Evolutionary conservation across 64 coral and sea anemone species (phyloP), one percentile per base, ranked within the genome.

Genomic region (Orbicella faveolata): DNA sequence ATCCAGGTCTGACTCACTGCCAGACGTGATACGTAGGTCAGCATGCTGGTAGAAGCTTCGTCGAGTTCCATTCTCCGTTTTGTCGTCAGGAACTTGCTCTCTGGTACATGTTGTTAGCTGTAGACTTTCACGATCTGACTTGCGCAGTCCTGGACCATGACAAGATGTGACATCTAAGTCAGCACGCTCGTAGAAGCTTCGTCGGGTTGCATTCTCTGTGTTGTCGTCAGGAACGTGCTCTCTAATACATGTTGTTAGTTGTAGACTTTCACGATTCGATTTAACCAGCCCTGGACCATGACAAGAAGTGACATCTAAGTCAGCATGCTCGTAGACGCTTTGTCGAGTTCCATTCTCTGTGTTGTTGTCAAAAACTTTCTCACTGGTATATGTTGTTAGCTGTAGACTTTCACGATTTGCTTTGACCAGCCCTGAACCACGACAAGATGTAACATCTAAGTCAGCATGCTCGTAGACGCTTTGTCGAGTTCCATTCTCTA

Each of bases 161-260:
- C 89, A 91, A 63, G 79, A 76, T 12, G 80, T 91, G 34, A 84
- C 36, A 84, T 91, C 89, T 21, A 91, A 51, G 52, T 69, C 80
- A 75, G 57, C 20, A 6, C 30, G 79, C 52, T 63, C 57, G 19
- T 62, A 33, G 25, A 81, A 26, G 33, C 79, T 61, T 81, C 57
- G 34, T 63, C 23, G 67, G 11, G 10, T 70, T 10, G 0, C 34
- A 16, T 53, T 78, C 19, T n/a, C 20, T 57, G 7, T 0, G 12
- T 59, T 19, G 2, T 25, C 33, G 52, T 55, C 54, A 20, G 13
- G 23, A 17, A 18, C 16, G 3, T 1, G 30, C 54, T 81, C 25
- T 8, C 8, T 15, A 4, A 0, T 18, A n/a, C 1, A 41, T 1
- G 17, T 44, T 79, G 52, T 21, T 34, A 72, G 5, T 10, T 30